Conservation (phyloP, 1,140 invertebrate genomes). For the Vanessa atalanta region DNA sequence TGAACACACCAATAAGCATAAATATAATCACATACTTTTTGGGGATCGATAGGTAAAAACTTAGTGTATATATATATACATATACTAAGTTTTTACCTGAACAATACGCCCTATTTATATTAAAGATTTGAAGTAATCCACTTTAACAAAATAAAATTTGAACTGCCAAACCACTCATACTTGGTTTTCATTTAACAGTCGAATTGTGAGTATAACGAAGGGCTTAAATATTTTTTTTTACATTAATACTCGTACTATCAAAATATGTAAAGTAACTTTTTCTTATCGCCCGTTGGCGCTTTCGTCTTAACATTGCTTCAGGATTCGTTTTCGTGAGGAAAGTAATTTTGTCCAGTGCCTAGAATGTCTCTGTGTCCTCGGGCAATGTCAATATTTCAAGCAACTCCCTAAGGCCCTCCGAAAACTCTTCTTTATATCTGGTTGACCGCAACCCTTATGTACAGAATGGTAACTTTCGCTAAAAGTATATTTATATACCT, state of each 20-base stretch:
- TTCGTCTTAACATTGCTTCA: conserved; percentile 15
- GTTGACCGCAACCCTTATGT: conserved; percentile 17
- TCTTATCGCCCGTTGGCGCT: conserved; percentile 8
- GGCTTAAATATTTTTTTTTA: neutral
- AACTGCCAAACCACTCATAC: too few species aligned
- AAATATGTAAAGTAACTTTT: conserved; percentile 19
- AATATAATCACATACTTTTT: too few species aligned
- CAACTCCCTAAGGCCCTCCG: conserved; percentile 17
- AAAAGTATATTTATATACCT: neutral
- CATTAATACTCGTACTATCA: neutral
- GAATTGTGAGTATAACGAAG: neutral
- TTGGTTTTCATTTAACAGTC: too few species aligned
- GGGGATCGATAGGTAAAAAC: too few species aligned
- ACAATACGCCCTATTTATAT: too few species aligned
- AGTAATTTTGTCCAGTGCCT: conserved; percentile 27
- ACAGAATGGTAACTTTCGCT: conserved; percentile 12
- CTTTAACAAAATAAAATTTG: too few species aligned
- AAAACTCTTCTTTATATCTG: conserved; percentile 23
- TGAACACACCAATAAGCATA: too few species aligned
- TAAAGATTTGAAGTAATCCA: too few species aligned
- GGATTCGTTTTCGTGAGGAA: conserved; percentile 20
- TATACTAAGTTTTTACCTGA: too few species aligned
- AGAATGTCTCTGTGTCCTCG: conserved; percentile 14
- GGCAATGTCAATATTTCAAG: conserved; percentile 27
- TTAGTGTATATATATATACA: too few species aligned